Conservation (phyloP, 2,888 invertebrate species). For the Melipona beecheii region DNA sequence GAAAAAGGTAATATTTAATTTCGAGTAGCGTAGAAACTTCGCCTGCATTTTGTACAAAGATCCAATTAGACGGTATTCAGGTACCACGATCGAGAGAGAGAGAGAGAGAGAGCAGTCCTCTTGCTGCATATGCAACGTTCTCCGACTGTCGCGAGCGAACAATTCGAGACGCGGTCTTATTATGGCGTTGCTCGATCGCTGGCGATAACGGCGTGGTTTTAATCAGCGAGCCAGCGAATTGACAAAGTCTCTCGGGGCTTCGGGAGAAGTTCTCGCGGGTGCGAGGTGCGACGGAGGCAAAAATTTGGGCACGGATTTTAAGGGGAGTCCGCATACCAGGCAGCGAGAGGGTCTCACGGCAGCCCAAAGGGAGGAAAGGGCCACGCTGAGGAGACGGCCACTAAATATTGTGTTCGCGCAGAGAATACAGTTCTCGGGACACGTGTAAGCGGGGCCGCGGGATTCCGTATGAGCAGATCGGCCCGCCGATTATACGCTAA, state of each 20-base stretch:
- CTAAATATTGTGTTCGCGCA: conserved; percentile 84
- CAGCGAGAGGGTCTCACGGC: conserved; percentile 64
- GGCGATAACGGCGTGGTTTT: conserved; percentile 28
- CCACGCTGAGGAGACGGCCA: conserved; percentile 72
- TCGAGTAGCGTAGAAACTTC: too few relatives aligned
- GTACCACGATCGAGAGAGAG: neutral
- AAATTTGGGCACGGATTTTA: conserved; percentile 59
- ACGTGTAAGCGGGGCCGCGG: conserved; percentile 83
- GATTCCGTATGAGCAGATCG: conserved; percentile 84
- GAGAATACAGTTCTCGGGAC: conserved; percentile 82
- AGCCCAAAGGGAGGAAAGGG: conserved; percentile 50
- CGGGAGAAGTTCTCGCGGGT: neutral
- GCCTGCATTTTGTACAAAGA: neutral
- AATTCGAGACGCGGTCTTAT: conserved; percentile 39
- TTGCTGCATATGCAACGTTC: too few relatives aligned
- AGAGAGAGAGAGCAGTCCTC: too few relatives aligned
- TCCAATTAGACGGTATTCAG: conserved; percentile 28
- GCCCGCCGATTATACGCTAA: conserved; percentile 84
- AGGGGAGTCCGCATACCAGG: conserved; percentile 68
- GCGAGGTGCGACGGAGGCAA: conserved; percentile 33
- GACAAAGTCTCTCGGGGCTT: conserved; percentile 24
- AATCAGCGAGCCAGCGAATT: conserved; percentile 47
- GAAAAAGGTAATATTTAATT: conserved; percentile 5
- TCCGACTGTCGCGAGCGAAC: neutral
- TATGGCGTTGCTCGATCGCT: conserved; percentile 44